These are phyloP conservation scores for Azorinus chamasolen DNA, from an alignment of 2,888 invertebrate genomes.

Conservation along the genomic window DNA sequence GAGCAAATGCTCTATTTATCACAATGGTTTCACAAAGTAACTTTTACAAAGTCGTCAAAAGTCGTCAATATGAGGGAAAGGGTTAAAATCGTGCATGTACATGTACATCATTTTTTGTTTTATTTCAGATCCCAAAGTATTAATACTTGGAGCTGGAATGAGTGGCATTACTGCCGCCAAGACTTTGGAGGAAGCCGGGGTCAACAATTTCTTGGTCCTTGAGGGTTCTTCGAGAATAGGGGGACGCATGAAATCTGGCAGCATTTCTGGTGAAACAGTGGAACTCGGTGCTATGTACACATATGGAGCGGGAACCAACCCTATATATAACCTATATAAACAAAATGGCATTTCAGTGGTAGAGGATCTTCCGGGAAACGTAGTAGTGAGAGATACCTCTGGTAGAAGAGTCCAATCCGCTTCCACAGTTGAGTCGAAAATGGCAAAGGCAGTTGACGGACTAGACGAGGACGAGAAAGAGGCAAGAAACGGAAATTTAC, in stretches of 20 bases:
- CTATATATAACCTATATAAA: constrained; percentile 29
- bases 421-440: background rate
- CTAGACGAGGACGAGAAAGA: background rate
- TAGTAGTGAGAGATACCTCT: constrained; percentile 30
- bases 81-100: too few species aligned
- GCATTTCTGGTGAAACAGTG: constrained; percentile 38
- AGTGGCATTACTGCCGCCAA: constrained; percentile 58
- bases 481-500: background rate
- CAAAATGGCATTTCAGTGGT: constrained; percentile 17
- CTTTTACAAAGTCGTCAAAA: too few species aligned
- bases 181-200: constrained; percentile 42
- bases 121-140: constrained; percentile 21
- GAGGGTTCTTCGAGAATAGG: constrained; percentile 50
- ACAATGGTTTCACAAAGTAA: too few species aligned
- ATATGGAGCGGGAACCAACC: constrained; percentile 45
- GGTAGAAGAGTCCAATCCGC: constrained; percentile 28
- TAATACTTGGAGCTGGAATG: constrained; percentile 50
- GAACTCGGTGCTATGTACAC: constrained; percentile 55
- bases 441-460: constrained; percentile 4
- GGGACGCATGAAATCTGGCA: constrained; percentile 38
- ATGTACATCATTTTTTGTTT: too few species aligned
- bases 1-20: too few species aligned
- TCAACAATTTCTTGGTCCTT: constrained; percentile 45
- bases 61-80: too few species aligned
- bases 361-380: constrained; percentile 12